These are phyloP conservation scores for Mycteria americana DNA, from an alignment of 2,797 vertebrate species.

Conservation along the genomic window DNA sequence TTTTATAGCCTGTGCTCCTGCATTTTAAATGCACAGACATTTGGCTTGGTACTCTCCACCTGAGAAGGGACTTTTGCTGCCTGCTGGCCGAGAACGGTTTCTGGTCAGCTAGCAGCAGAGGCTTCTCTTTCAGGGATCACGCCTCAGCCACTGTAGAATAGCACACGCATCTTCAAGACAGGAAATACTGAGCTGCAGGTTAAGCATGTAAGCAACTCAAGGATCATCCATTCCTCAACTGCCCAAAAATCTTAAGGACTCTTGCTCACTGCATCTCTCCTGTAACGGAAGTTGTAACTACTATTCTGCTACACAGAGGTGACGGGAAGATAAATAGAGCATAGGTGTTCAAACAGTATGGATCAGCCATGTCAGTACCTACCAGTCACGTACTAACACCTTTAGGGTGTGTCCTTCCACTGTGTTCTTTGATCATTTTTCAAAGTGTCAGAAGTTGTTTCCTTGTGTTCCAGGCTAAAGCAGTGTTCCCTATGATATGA, in stretches of 20 bases:
- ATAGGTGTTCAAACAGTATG: neutral
- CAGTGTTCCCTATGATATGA: accelerated
- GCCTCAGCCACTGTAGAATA: accelerated
- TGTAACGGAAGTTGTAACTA: too few species aligned
- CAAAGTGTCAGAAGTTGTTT: neutral
- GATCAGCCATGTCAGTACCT: neutral
- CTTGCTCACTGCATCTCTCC: neutral
- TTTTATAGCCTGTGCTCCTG: neutral
- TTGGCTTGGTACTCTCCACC: neutral
- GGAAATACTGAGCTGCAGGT: neutral
- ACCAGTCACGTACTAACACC: neutral
- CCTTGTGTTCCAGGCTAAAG: neutral
- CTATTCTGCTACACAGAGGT: neutral
- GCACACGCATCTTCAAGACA: neutral
- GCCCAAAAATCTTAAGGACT: neutral
- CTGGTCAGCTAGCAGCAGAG: neutral
- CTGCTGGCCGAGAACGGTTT: neutral
- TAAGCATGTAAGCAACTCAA: accelerated
- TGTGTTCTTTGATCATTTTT: neutral
- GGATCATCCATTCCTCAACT: neutral
- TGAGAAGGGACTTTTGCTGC: neutral
- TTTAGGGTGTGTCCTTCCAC: neutral
- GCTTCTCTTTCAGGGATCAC: neutral
- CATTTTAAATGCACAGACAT: neutral
- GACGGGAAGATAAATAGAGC: accelerated